Base-by-base conservation (phyloP, 2,888 invertebrate species). In the Harpalus rufipes region DNA sequence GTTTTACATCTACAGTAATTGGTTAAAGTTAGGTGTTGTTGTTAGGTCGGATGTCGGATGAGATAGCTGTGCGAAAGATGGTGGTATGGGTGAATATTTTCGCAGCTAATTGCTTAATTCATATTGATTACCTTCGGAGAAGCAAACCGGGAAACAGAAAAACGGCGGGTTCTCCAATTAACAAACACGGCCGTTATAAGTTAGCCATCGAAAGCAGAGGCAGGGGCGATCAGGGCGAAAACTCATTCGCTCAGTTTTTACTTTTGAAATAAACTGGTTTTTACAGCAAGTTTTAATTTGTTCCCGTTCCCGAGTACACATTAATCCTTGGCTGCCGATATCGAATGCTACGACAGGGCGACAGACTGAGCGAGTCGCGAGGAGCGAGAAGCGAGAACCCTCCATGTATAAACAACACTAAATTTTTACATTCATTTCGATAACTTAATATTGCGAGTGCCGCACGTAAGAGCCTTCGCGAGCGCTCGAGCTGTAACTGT, bases 391-490 rank as follows among this genome's bases (percentile, higher is more conserved):
- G 59, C 44, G 8, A 51, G 10, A n/a, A 85, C 86, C 87, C 87
- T 86, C 87, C 87, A 89, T 88, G 88, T 89, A 89, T 89, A 89
- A 89, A 89, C 88, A 89, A 88, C 88, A 87, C 89, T 90, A 90
- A 90, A 90, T 90, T 90, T 89, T 89, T 89, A 88, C 88, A 88
- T 89, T 89, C 89, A 89, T 89, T 89, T 88, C 88, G 87, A 88
- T 87, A 87, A 81, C 81, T 81, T 81, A 81, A 81, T 81, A 81
- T 72, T 81, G 44, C 63, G 56, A 58, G 63, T 59, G 21, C 18
- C 56, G 58, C 78, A 78, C 51, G 56, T 78, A 78, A 80, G 80
- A 63, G 61, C 63, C 59, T 16, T 25, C 6, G 32, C 21, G 76
- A 18, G 10, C 56, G 76, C 12, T 76, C 51, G 16, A 14, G 44